Conservation (phyloP, 2,797 vertebrate species). For the Morelia viridis region DNA sequence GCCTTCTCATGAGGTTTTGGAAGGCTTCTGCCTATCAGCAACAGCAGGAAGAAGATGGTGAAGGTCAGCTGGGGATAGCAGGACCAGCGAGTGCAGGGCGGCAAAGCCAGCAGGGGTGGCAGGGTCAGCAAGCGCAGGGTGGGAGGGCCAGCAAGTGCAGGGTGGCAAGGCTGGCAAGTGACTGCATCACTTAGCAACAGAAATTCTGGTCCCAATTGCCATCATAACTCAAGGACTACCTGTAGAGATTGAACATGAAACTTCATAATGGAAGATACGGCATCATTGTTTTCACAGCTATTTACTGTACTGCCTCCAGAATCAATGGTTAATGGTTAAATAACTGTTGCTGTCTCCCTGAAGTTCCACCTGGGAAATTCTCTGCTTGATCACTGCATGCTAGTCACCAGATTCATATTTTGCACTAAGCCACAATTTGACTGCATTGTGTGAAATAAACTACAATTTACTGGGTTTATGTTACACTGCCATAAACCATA, state of each 20-base stretch:
- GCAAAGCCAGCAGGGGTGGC: no score
- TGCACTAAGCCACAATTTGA: background rate
- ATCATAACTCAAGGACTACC: background rate
- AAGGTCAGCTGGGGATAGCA: background rate
- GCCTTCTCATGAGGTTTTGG: background rate
- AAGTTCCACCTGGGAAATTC: background rate
- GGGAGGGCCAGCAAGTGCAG: background rate
- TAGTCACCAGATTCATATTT: background rate
- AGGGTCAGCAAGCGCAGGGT: no score
- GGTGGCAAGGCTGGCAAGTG: background rate
- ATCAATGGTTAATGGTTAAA: background rate
- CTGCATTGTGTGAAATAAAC: background rate
- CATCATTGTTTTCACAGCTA: background rate
- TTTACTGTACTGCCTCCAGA: background rate
- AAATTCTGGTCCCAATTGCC: background rate
- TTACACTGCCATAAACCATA: background rate
- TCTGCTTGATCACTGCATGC: background rate
- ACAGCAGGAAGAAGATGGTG: background rate
- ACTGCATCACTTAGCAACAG: background rate
- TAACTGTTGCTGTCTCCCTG: background rate
- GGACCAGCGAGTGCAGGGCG: background rate
- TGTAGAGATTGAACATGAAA: slow-evolving; percentile 5
- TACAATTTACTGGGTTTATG: background rate
- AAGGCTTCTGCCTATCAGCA: background rate
- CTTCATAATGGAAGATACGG: background rate